Conservation (phyloP, 2,888 invertebrate genomes). For the Hermaeophaga mercurialis region DNA sequence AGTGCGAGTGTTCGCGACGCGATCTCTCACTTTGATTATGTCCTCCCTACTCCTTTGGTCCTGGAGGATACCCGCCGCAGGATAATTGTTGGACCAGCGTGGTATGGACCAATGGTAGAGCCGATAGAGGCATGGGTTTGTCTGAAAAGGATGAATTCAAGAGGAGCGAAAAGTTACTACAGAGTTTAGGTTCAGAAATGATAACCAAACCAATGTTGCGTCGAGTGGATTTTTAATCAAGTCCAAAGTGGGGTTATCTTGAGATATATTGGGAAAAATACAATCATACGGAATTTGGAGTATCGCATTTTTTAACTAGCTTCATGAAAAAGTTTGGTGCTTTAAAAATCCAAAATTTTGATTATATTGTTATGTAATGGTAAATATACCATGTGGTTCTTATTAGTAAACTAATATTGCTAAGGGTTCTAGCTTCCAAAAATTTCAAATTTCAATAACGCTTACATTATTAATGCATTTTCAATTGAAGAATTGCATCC, state of each 20-base stretch:
- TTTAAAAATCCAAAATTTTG: too few species aligned
- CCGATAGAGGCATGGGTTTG: constrained; percentile 20
- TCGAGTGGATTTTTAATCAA: constrained; percentile 3
- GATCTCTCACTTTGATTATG: constrained; percentile 40
- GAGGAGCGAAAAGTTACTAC: not conserved
- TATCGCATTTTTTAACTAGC: too few species aligned
- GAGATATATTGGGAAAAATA: too few species aligned
- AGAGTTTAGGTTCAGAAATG: constrained; percentile 1
- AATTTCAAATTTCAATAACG: too few species aligned
- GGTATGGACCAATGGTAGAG: constrained; percentile 33
- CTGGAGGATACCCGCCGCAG: constrained; percentile 47
- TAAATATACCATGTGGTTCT: too few species aligned
- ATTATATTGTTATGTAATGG: too few species aligned
- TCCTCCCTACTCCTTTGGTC: constrained; percentile 47
- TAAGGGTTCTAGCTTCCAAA: too few species aligned
- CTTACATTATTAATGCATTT: too few species aligned
- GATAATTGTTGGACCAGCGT: constrained; percentile 34
- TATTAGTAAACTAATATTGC: too few species aligned
- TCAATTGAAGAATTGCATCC: too few species aligned
- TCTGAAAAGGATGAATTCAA: constrained; percentile 15
- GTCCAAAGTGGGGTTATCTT: not conserved
- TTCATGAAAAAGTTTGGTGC: too few species aligned
- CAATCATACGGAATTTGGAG: too few species aligned
- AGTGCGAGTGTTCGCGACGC: constrained; percentile 6
- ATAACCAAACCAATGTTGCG: not conserved